A percentile compares a stretch with the other conserved stretches of the same genome.
These are phyloP conservation scores for Octopus sinensis DNA, from an alignment of 1,140 invertebrate genomes.

Conservation along the genomic window DNA sequence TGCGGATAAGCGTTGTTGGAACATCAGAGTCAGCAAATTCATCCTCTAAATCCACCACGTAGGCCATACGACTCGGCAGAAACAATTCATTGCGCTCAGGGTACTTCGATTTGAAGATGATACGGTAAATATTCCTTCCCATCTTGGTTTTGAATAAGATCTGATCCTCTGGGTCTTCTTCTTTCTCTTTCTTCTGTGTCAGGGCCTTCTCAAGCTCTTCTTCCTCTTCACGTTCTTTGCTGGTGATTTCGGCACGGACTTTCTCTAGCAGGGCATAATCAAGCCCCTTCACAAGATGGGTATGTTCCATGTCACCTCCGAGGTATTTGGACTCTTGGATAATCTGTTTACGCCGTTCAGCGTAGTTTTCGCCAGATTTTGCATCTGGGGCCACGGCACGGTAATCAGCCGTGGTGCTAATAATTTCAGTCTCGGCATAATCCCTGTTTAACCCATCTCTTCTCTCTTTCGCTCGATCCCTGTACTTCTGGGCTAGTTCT, in stretches of 20 bases:
- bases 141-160: constrained; percentile 39
- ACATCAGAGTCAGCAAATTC: constrained; percentile 88
- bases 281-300: constrained; percentile 98
- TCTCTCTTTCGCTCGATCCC: constrained; percentile 89
- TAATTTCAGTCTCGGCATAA: constrained; percentile 77
- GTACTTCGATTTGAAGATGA: constrained; percentile 56
- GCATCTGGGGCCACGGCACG: constrained; percentile 91
- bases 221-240: constrained; percentile 79
- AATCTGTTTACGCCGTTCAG: constrained; percentile 89
- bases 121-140: constrained; percentile 58
- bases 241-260: constrained; percentile 78
- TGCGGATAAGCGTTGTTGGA: constrained; percentile 90
- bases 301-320: constrained; percentile 99
- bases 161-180: constrained; percentile 36
- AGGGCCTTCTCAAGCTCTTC: constrained; percentile 69
- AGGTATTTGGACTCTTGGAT: constrained; percentile 99
- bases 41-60: constrained; percentile 92
- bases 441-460: constrained; percentile 81
- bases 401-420: constrained; percentile 84
- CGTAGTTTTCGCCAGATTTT: constrained; percentile 86
- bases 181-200: constrained; percentile 29
- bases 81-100: constrained; percentile 89
- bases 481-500: constrained; percentile 90
- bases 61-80: constrained; percentile 93
- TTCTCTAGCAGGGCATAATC: constrained; percentile 99